Conservation (phyloP, 2,113 vertebrate genomes). For the Thymallus thymallus region DNA sequence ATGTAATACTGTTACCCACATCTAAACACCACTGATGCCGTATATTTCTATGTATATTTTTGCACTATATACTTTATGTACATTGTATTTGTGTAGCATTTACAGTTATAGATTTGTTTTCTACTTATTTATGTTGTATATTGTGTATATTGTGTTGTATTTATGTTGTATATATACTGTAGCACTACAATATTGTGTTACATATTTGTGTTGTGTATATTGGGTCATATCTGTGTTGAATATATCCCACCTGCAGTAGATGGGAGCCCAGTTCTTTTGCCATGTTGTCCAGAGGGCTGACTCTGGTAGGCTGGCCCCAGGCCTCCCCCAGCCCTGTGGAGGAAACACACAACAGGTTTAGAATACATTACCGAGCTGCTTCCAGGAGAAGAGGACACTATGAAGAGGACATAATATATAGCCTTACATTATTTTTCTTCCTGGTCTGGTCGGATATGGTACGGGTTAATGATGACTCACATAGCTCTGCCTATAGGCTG, state of each 20-base stretch:
- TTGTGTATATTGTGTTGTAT: not conserved
- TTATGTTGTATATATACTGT: slow-evolving; percentile 21
- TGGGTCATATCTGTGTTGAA: not conserved
- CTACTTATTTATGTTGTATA: not conserved
- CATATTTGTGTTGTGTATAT: not conserved
- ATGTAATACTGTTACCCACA: not conserved
- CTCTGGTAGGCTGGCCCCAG: slow-evolving; percentile 80
- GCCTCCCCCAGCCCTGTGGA: slow-evolving; percentile 85
- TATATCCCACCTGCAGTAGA: slow-evolving; percentile 81
- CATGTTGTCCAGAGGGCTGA: slow-evolving; percentile 84
- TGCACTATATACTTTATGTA: not conserved
- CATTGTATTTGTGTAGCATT: not conserved
- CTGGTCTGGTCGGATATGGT: too few species aligned
- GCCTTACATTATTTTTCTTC: too few species aligned
- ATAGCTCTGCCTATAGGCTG: too few species aligned
- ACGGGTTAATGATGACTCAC: not conserved
- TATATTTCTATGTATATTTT: not conserved
- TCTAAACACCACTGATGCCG: not conserved
- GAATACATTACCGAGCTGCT: too few species aligned
- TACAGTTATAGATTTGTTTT: not conserved
- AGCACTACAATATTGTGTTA: not conserved
- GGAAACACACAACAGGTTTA: slow-evolving; percentile 4
- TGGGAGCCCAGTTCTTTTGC: slow-evolving; percentile 93
- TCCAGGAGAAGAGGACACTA: not conserved
- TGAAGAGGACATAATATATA: not conserved